Conservation (phyloP, 2,113 vertebrate genomes). For the Potamarius usumacintae region DNA sequence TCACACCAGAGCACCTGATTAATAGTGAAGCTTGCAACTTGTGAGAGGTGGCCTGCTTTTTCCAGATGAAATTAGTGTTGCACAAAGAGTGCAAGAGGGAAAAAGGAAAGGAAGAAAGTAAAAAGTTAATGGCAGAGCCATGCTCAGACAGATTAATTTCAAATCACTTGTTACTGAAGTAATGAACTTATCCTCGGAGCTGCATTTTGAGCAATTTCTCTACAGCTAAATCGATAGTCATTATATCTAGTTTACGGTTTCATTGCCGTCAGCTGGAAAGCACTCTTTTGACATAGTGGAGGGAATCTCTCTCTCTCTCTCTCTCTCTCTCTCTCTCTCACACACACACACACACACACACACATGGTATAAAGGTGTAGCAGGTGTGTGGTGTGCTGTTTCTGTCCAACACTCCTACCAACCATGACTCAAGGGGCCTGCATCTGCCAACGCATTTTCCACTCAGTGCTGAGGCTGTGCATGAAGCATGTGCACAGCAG, state of each 20-base stretch:
- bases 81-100: constrained; percentile 41
- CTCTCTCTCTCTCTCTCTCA: too few relatives aligned
- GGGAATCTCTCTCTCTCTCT: constrained; percentile 30
- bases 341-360: constrained; percentile 30
- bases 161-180: constrained; percentile 65
- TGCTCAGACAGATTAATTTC: constrained; percentile 61
- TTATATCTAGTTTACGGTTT: constrained; percentile 77
- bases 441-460: constrained; percentile 64
- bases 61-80: constrained; percentile 58
- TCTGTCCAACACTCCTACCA: constrained; percentile 60
- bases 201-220: constrained; percentile 67
- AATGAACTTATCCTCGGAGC: constrained; percentile 67
- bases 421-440: constrained; percentile 64
- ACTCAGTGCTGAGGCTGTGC: constrained; percentile 45
- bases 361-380: constrained; percentile 57
- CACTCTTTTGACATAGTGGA: constrained; percentile 64
- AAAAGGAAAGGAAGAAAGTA: constrained; percentile 24
- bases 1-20: constrained; percentile 59
- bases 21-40: constrained; percentile 60
- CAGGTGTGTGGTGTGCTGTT: constrained; percentile 66
- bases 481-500: constrained; percentile 21
- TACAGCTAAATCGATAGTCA: constrained; percentile 70
- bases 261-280: constrained; percentile 72
- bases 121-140: constrained; percentile 58
- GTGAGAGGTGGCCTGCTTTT: constrained; percentile 53